Base-by-base conservation (phyloP, 2,888 invertebrate species). In the Galerucella nymphaeae region DNA sequence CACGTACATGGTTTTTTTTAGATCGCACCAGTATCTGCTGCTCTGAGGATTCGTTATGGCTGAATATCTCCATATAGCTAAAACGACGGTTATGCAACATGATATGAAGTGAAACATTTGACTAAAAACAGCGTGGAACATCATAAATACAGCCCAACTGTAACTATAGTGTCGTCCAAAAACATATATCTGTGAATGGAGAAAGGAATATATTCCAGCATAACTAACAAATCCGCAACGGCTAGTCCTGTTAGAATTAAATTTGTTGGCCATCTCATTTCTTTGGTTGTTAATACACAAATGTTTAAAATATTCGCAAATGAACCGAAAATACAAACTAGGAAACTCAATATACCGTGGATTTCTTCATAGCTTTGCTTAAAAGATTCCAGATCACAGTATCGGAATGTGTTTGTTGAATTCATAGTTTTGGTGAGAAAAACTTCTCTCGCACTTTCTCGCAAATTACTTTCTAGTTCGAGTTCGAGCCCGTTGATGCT, bases 201-300 rank as follows among this genome's bases (percentile, higher is more conserved):
- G 85, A 94, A 97, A 0, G 97, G 97, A 76, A 98, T 94, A 86
- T 97, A 98, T 82, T 96, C 96, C 81, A 97, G 89, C 93, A 98
- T 97, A 16, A 97, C 97, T n/a, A 96, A 89, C 45, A 98, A 90
- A 85, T 98, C 98, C 16, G 97, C 96, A 10, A 97, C 92, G 0
- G 98, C 98, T 42, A 96, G 89, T 6, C 94, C 95, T 0, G 96
- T 96, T 55, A 98, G 90, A 73, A 98, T 96, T 66, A 94, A 92
- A 87, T 98, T 98, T 41, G 96, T 97, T 3, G 97, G 93, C 72
- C 96, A 95, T 76, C 91, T 89, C 96, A 98, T 97, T 86, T 97
- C 96, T 42, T 93, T 92, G 14, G 96, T 91, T 10, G 96, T 94
- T 67, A 98, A 89, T 13, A 98, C 96, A 55, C 94, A 93, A 76